These are phyloP conservation scores for Tachina grossa DNA, from an alignment of 2,888 invertebrate species.

Conservation along the genomic window DNA sequence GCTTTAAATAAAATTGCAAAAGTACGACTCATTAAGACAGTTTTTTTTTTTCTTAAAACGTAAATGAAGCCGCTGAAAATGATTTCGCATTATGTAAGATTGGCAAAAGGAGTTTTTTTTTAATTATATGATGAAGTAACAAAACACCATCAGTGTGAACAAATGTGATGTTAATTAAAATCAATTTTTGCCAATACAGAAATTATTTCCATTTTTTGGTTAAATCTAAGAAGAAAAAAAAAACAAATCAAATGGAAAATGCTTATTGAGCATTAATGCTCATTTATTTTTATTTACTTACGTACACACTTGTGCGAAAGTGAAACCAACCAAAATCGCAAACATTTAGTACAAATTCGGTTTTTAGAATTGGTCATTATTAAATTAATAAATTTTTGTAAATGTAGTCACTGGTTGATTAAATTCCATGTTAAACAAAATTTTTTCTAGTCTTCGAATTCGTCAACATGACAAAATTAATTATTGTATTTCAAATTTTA, in stretches of 20 bases:
- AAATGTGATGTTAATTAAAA: slow-evolving; percentile 74
- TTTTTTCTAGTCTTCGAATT: slow-evolving; percentile 23
- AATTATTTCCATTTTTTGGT: slow-evolving; percentile 19
- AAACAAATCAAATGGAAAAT: slow-evolving; percentile 9
- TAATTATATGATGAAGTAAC: slow-evolving; percentile 20
- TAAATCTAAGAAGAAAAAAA: background rate
- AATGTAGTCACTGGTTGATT: slow-evolving; percentile 21
- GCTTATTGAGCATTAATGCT: slow-evolving; percentile 13
- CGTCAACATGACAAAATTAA: slow-evolving; percentile 43
- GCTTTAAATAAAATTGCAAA: no score
- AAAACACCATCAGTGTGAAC: slow-evolving; percentile 51
- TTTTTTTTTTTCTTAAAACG: background rate
- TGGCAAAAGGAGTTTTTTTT: slow-evolving; percentile 8
- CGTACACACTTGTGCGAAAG: slow-evolving; percentile 25
- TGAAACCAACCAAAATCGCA: background rate
- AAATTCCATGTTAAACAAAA: slow-evolving; percentile 49
- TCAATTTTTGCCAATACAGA: slow-evolving; percentile 56
- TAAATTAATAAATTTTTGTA: background rate
- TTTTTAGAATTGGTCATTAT: slow-evolving; percentile 13
- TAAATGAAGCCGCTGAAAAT: slow-evolving; percentile 24
- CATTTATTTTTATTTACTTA: slow-evolving; percentile 6
- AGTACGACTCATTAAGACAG: background rate
- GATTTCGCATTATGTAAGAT: slow-evolving; percentile 60
- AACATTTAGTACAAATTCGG: background rate
- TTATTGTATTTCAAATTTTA: slow-evolving; percentile 14